These are phyloP conservation scores for Phaethornis superciliosus DNA, from an alignment of 2,113 vertebrate species.

Conservation along the genomic window DNA sequence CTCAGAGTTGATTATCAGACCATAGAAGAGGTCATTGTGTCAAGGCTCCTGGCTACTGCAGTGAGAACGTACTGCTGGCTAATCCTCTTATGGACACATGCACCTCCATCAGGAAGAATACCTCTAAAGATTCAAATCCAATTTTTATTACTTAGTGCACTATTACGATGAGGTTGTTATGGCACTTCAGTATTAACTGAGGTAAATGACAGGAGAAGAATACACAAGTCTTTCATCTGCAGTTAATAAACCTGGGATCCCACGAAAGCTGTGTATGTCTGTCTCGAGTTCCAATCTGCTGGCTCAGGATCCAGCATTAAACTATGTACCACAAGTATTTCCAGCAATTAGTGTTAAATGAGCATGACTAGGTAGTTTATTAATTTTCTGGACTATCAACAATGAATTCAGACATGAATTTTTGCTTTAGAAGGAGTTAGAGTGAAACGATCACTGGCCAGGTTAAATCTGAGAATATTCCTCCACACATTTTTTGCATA, in stretches of 20 bases:
- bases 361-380: neutral
- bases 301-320: neutral
- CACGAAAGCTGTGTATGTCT: neutral
- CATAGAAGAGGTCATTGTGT: neutral
- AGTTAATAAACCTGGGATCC: neutral
- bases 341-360: neutral
- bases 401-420: neutral
- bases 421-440: neutral
- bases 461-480: neutral
- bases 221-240: neutral
- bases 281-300: neutral
- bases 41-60: neutral
- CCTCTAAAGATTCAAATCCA: neutral
- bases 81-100: constrained; percentile 7
- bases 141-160: neutral
- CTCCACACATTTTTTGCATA: neutral
- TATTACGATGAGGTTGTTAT: neutral
- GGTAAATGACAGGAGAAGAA: neutral
- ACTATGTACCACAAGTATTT: neutral
- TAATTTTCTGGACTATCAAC: neutral
- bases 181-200: neutral
- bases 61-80: neutral
- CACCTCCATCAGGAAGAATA: neutral
- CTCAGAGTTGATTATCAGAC: constrained; percentile 16
- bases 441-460: neutral